These are phyloP conservation scores for Coreius guichenoti DNA, from an alignment of 2,797 vertebrate species.

Conservation along the genomic window DNA sequence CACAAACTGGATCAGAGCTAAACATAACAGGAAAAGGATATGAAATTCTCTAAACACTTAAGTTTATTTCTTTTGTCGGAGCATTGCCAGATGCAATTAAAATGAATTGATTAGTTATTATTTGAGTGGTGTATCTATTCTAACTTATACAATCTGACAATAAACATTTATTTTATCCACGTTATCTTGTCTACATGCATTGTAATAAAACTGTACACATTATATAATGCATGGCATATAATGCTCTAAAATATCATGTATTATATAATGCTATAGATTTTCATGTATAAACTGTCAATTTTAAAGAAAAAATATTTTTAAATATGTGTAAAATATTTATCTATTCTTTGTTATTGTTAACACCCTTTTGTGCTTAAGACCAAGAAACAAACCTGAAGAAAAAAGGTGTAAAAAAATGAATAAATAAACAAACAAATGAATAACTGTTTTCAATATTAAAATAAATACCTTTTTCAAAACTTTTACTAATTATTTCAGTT, in stretches of 20 bases:
- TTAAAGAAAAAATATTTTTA: background rate
- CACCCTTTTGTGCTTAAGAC: background rate
- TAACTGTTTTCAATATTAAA: no score
- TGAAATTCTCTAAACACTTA: background rate
- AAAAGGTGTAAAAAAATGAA: background rate
- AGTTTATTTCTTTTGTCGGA: background rate
- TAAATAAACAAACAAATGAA: background rate
- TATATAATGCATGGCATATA: no score
- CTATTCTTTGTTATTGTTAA: background rate
- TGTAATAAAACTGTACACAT: background rate
- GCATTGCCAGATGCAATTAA: background rate
- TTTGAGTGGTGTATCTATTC: background rate
- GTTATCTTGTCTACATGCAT: background rate
- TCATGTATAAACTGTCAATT: background rate
- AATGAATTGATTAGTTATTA: background rate
- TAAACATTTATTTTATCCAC: background rate
- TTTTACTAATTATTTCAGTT: background rate
- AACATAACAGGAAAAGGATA: background rate
- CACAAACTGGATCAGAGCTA: slow-evolving; percentile 79
- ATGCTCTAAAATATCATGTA: no score
- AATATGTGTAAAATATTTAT: background rate
- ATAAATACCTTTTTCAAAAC: background rate
- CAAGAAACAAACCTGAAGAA: background rate
- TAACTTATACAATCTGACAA: background rate
- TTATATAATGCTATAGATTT: background rate